Evolutionary conservation across 1,140 invertebrate genomes (phyloP), one percentile per base, ranked within the genome.

Genomic region (Bombus haemorrhoidalis): DNA sequence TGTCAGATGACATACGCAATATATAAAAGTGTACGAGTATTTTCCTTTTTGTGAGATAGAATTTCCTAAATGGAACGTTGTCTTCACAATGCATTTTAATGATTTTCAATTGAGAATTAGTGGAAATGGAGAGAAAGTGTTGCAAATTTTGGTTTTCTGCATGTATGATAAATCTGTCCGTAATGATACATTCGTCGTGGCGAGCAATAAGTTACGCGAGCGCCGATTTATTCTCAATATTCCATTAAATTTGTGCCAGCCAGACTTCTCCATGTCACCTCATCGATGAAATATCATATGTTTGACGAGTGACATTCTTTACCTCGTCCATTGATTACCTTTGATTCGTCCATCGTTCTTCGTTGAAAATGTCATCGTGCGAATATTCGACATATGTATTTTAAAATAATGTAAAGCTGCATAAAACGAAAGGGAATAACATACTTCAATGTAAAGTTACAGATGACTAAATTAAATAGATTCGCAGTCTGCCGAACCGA

Each of bases 171-270:
- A 22, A 53, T 59, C 25, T 4, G 34, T 12, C 12, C 1, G 6
- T 25, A n/a, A 28, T 13, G 47, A 37, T 37, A 15, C 37, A 10
- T 41, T 41, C 57, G 57, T 76, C 5, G 37, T 28, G 18, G n/a
- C 5, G 12, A 22, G 28, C 13, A 41, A 32, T 18, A 41, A 62
- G 34, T 76, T 39, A 59, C 75, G 22, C 74, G 34, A 76, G 34
- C 5, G 32, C 32, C 25, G 34, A 75, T 75, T 57, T n/a, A 39
- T 77, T 28, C 53, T n/a, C 53, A 15, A 64, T 77, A 28, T 62
- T 77, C 75, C 57, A 77, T 80, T 80, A 80, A 80, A 68, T 80
- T 80, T 79, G n/a, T 32, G 37, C 28, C 57, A 77, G 34, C 37
- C 53, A 6, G 37, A 53, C 47, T 53, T 59, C 32, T 25, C 9